These are phyloP conservation scores for Sebastes hubbsi DNA, from an alignment of 2,797 vertebrate genomes.

Conservation along the genomic window DNA sequence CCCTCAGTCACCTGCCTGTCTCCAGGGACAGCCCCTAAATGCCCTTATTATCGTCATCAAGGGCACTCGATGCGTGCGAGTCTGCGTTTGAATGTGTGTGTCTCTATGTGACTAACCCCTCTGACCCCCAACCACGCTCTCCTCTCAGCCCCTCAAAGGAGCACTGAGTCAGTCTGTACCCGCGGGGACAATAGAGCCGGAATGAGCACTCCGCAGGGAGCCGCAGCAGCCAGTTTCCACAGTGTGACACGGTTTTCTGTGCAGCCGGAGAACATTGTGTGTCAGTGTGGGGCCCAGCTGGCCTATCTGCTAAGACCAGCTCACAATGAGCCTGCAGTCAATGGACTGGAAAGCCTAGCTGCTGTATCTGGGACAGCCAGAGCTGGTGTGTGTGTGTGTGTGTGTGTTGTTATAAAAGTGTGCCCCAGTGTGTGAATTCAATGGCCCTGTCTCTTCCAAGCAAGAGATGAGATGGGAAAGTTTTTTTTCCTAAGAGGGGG, in stretches of 20 bases:
- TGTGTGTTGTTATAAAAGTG: constrained; percentile 42
- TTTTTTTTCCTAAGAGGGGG: constrained; percentile 28
- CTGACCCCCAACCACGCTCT: constrained; percentile 53
- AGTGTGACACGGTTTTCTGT: constrained; percentile 61
- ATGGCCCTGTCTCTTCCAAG: constrained; percentile 60
- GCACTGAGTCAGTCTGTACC: constrained; percentile 64
- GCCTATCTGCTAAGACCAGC: constrained; percentile 81
- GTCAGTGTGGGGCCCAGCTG: constrained; percentile 79
- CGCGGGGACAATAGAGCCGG: constrained; percentile 70
- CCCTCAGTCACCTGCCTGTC: constrained; percentile 81
- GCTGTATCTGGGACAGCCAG: constrained; percentile 76
- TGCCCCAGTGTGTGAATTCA: constrained; percentile 49
- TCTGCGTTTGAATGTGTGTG: constrained; percentile 17
- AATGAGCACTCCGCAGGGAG: constrained; percentile 69
- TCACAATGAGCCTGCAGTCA: constrained; percentile 79
- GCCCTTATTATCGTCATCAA: constrained; percentile 82
- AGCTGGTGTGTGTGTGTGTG: constrained; percentile 61
- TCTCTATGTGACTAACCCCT: constrained; percentile 60
- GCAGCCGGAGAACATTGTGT: constrained; percentile 75
- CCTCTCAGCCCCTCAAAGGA: constrained; percentile 61
- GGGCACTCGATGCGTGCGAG: constrained; percentile 60
- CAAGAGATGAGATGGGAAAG: constrained; percentile 58
- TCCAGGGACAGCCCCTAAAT: constrained; percentile 77
- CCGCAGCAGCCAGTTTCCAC: constrained; percentile 66
- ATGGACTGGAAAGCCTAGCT: constrained; percentile 78